Conservation (phyloP, 2,113 vertebrate species). For the Syngnathus scovelli region DNA sequence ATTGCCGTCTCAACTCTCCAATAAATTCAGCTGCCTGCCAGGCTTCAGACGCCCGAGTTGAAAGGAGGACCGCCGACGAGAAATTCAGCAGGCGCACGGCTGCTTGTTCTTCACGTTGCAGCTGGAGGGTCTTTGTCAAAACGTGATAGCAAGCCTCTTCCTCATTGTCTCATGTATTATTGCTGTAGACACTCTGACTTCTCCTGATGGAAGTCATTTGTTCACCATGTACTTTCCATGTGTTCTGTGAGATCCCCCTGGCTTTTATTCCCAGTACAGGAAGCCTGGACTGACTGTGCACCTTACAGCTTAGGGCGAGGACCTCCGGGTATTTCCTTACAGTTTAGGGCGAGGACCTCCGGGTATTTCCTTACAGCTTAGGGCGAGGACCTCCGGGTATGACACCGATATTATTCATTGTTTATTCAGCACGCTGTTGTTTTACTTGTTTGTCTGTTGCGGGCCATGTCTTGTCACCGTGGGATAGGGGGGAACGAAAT, state of each 20-base stretch:
- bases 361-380: no score
- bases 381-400: no score
- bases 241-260: neutral
- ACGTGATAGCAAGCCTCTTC: neutral
- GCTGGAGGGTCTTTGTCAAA: neutral
- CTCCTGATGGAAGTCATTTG: neutral
- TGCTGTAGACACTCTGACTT: neutral
- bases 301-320: neutral
- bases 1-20: conserved; percentile 26
- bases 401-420: no score
- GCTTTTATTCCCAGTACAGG: neutral
- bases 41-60: conserved; percentile 26
- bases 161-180: conserved; percentile 4
- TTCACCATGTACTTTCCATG: conserved; percentile 16
- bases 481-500: no score
- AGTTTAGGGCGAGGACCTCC: no score
- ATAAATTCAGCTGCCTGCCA: conserved; percentile 29
- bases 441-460: no score
- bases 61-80: neutral
- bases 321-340: no score
- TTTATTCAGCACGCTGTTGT: no score
- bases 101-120: neutral
- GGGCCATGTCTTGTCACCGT: no score
- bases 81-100: conserved; percentile 13
- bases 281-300: neutral